Percentiles rank a stretch among this genome's conserved stretches.
Evolutionary conservation across 2,888 invertebrate species (phyloP).

Genomic region (Ornithoptera alexandrae): DNA sequence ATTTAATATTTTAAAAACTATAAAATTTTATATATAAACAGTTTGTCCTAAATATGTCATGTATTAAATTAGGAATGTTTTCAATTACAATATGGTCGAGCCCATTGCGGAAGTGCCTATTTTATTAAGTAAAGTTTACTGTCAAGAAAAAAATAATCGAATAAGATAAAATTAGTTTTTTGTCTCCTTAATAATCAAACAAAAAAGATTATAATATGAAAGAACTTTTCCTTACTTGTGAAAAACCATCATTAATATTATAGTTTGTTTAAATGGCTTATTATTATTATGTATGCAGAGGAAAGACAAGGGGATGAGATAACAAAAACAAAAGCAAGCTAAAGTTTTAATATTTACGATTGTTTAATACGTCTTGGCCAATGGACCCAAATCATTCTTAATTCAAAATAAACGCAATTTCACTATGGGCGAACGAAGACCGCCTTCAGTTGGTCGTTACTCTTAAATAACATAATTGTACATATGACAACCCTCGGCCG

Average conservation of each 20-base stretch:
- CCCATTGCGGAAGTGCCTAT: conserved; percentile 63
- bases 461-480: conserved; percentile 70
- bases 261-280: neutral
- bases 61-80: conserved; percentile 44
- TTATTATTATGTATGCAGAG: neutral
- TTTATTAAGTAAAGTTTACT: conserved; percentile 42
- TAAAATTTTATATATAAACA: no score
- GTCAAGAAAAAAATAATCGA: neutral
- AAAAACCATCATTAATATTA: neutral
- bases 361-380: conserved; percentile 43
- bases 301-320: neutral
- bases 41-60: conserved; percentile 39
- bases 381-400: conserved; percentile 61
- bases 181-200: neutral
- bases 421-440: conserved; percentile 38
- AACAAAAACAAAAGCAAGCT: neutral
- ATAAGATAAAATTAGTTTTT: neutral
- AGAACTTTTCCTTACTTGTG: neutral
- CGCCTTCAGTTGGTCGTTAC: conserved; percentile 35
- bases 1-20: no score
- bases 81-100: conserved; percentile 61
- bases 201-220: neutral
- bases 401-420: conserved; percentile 62
- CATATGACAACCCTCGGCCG: conserved; percentile 60
- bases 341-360: conserved; percentile 29